Base-by-base conservation (phyloP, 2,113 vertebrate genomes). In the Pseudois nayaur region DNA sequence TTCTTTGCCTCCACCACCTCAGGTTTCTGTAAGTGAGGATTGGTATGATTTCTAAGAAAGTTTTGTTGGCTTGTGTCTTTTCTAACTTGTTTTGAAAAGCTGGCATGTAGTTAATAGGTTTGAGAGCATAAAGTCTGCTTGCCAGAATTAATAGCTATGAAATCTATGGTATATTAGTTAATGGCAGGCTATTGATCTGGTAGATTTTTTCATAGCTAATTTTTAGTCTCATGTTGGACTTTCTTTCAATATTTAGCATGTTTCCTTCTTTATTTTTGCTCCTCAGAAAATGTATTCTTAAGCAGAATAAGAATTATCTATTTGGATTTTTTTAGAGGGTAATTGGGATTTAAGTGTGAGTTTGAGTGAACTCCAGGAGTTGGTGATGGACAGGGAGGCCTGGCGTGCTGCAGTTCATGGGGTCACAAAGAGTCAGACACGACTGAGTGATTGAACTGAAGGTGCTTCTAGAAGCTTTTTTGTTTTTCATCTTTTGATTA, bases 1-100 rank as follows among this genome's bases (percentile, higher is more conserved):
- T 97, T 98, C 99, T 84, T 98, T 99, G 94, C 98, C 98, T 50
- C 97, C 98, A 67, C 98, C 98, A 97, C 98, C 99, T 98, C 99
- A 99, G 96, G 98, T 99, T 98, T 98, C 98, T 82, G 99, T 99
- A 98, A 99, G 98, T 99, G 94, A 97, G 54, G 84, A 95, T 43
- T 82, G 71, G 31, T 94, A 93, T 4, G 88, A 95, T 89, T 89
- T 90, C n/a, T 90, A 84, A 45, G 81, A 95, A 62, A 79, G 60
- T 86, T 86, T 4, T 59, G 23, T 95, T 91, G 7, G 31, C 52
- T 97, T 76, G 7, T 92, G 17, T 88, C 50, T 94, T 95, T 94
- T 92, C 31, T 74, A 95, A 88, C 78, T 92, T 87, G 5, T 91
- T 89, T 97, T 79, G 54, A 89, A 92, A 96, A 96, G 87, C 31